Evolutionary conservation across 2,797 vertebrate species (phyloP), one percentile per base, ranked within the genome.

Genomic region (Merluccius polli): DNA sequence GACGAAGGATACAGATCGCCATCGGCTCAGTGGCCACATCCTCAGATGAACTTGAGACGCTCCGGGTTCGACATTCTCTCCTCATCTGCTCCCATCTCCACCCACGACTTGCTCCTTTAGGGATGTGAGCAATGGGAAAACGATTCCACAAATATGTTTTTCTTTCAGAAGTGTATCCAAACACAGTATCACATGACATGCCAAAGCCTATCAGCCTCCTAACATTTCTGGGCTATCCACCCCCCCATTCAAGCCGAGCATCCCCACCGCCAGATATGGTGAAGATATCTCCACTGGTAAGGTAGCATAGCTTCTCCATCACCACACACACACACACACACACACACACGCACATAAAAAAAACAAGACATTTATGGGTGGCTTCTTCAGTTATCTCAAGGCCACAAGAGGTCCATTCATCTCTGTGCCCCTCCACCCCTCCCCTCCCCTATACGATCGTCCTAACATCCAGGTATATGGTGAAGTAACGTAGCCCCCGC

Each of bases 371-470:
- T 27, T 11, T n/a, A n/a, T 9, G 52, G 52, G 52, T 27, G 59
- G 27, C 74, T 70, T 41, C n/a, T 24, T 31, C 74, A 69, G 36
- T 36, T 75, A n/a, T 24, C 18, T 31, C 59, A 30, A n/a, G 59
- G 65, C 36, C 48, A 70, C 74, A 75, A 70, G 65, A 21, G 65
- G 8, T n/a, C 35, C 36, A 75, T 75, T 75, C 67, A 69, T 69
- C 1, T 32, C 13, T 1, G 65, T 68, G 4, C 65, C 24, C 52
- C 52, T 59, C 52, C 16, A n/a, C 52, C 73, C 35, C 36, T 41
- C 67, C 18, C 35, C 18, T 59, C 4, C 15, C 33, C 36, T 71
- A 35, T 48, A 15, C 27, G 7, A 74, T 31, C 18, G 6, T 10
- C 59, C 36, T 29, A 30, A 12, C 59, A 65, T 65, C 59, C 59